These are phyloP conservation scores for Drosophila putrida DNA, from an alignment of 2,888 invertebrate genomes.

Conservation along the genomic window DNA sequence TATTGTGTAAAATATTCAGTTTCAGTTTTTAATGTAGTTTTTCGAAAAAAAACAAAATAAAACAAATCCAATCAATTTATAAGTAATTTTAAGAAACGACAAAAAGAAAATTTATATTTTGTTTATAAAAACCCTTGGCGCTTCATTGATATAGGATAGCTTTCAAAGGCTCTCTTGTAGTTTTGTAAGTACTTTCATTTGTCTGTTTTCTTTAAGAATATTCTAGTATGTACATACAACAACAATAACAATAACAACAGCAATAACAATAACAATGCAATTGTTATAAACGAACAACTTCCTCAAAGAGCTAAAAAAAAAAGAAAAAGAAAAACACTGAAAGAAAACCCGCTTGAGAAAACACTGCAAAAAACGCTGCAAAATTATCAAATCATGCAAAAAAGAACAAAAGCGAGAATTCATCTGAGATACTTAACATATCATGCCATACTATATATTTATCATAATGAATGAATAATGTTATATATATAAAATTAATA, in stretches of 20 bases:
- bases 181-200: slow-evolving; percentile 86
- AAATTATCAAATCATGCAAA: slow-evolving; percentile 20
- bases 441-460: slow-evolving; percentile 28
- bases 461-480: slow-evolving; percentile 49
- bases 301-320: neutral
- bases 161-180: slow-evolving; percentile 86
- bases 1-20: slow-evolving; percentile 28
- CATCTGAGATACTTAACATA: slow-evolving; percentile 25
- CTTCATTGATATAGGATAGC: slow-evolving; percentile 86
- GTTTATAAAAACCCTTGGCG: slow-evolving; percentile 87
- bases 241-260: slow-evolving; percentile 3
- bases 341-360: slow-evolving; percentile 23
- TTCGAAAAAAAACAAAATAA: slow-evolving; percentile 32
- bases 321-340: neutral
- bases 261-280: neutral
- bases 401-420: slow-evolving; percentile 11
- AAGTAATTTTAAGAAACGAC: slow-evolving; percentile 75
- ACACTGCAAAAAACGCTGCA: slow-evolving; percentile 27
- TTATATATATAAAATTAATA: slow-evolving; percentile 35
- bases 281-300: slow-evolving; percentile 11
- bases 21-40: slow-evolving; percentile 45
- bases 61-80: slow-evolving; percentile 35
- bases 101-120: slow-evolving; percentile 91
- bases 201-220: slow-evolving; percentile 77
- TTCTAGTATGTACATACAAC: slow-evolving; percentile 36